Evolutionary conservation across 2,888 invertebrate genomes (phyloP), one percentile per base, ranked within the genome.

Genomic region (Drosophila flavopinicola): DNA sequence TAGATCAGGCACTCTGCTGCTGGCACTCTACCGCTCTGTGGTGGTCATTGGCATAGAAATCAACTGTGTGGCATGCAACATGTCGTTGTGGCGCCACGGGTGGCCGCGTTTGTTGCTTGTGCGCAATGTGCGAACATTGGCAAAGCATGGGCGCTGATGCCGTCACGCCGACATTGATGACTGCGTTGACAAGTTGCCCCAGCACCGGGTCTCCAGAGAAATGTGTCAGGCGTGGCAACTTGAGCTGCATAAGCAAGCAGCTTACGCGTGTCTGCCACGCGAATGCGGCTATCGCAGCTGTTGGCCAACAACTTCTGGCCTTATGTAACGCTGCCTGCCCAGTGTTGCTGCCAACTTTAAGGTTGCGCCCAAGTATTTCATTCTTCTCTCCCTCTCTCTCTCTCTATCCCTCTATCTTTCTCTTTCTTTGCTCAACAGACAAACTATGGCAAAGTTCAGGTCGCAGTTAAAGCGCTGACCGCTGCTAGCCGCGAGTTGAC

Each of bases 191-290:
- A 86, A 84, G 79, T 78, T 75, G 65, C 74, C 59, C 35, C 65
- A 47, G 47, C 56, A 33, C 9, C 48, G 37, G 57, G 77, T 73
- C 78, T 68, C 84, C 49, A 44, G 85, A 85, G 80, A 83, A 80
- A 83, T 80, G 85, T 80, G 80, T 80, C 80, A 80, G 78, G 76
- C 80, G 77, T 74, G 75, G 67, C 66, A 78, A 80, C 86, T 84
- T 78, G 86, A 74, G 85, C 66, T 84, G 83, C 83, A 83, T 83
- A 84, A 86, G 63, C 82, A 83, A 83, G 61, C 78, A 86, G 85
- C 29, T 60, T 58, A 51, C 53, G 74, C 71, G 65, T 65, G 65
- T 53, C 53, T 54, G 65, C 56, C 56, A 32, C 72, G 10, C 27
- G n/a, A 13, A 10, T 17, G 15, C 20, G 30, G 25, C 39, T 11